Conservation (phyloP, 2,113 vertebrate species). For the Plotosus lineatus region DNA sequence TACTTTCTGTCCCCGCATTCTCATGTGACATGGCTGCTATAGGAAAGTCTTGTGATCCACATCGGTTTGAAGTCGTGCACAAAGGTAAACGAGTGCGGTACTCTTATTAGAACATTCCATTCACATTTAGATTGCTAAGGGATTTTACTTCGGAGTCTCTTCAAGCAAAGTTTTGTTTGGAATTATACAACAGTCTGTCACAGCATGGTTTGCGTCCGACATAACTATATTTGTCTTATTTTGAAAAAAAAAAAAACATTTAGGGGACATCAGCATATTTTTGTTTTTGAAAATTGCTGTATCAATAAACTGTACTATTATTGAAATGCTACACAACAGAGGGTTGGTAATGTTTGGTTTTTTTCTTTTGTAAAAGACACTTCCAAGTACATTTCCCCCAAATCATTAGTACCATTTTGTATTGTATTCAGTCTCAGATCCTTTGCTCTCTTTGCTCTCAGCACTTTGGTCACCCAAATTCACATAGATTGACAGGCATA, state of each 20-base stretch:
- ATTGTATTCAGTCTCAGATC: neutral
- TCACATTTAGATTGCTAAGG: constrained; percentile 6
- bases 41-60: constrained; percentile 40
- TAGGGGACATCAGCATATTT: neutral
- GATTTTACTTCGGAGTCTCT: neutral
- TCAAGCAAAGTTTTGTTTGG: constrained; percentile 1
- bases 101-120: neutral
- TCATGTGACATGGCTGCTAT: constrained; percentile 54
- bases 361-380: neutral
- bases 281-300: neutral
- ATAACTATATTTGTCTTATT: neutral
- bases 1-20: constrained; percentile 47
- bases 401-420: neutral
- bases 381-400: neutral
- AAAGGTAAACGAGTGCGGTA: constrained; percentile 16
- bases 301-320: neutral
- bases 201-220: neutral
- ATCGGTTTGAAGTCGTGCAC: constrained; percentile 39
- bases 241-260: neutral
- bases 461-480: neutral
- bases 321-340: neutral
- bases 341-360: neutral
- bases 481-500: constrained; percentile 15
- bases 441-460: neutral
- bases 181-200: neutral